phyloP scores from a whole-genome alignment of 2,797 vertebrate genomes.

The Calcarius lapponicus region DNA sequence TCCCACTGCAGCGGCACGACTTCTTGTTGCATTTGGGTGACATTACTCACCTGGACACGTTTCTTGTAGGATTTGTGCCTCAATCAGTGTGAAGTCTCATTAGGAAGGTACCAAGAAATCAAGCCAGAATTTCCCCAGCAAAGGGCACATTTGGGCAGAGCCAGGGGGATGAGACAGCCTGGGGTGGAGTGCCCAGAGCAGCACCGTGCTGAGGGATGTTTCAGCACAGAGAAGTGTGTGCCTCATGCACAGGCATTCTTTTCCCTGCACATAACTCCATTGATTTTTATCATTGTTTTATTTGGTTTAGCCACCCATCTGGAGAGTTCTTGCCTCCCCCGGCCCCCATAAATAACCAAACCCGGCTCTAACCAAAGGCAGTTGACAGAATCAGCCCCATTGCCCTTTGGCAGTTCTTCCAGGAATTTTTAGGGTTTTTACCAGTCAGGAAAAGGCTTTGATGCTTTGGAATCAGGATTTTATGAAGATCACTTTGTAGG shows the following conservation, averaged over 20 bases:
- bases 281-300: constrained; percentile 73
- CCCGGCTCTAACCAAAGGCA: constrained; percentile 65
- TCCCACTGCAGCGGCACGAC: neutral
- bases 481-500: constrained; percentile 71
- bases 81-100: neutral
- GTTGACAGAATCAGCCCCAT: constrained; percentile 68
- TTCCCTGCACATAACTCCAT: constrained; percentile 37
- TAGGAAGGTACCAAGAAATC: neutral
- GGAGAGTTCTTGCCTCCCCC: constrained; percentile 69
- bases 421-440: constrained; percentile 75
- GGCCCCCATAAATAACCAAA: constrained; percentile 71
- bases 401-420: constrained; percentile 74
- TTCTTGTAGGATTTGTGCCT: neutral
- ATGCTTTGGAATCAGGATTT: constrained; percentile 70
- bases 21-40: neutral
- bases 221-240: neutral
- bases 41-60: neutral
- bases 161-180: neutral
- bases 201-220: neutral
- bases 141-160: neutral
- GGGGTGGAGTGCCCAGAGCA: neutral
- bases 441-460: constrained; percentile 73
- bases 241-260: constrained; percentile 31
- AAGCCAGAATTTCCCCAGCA: neutral
- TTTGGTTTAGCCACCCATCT: constrained; percentile 71